Evolutionary conservation across 23 tunicate species (phyloP), one percentile per base, ranked within the genome.

Genomic region (Aplidium turbinatum): DNA sequence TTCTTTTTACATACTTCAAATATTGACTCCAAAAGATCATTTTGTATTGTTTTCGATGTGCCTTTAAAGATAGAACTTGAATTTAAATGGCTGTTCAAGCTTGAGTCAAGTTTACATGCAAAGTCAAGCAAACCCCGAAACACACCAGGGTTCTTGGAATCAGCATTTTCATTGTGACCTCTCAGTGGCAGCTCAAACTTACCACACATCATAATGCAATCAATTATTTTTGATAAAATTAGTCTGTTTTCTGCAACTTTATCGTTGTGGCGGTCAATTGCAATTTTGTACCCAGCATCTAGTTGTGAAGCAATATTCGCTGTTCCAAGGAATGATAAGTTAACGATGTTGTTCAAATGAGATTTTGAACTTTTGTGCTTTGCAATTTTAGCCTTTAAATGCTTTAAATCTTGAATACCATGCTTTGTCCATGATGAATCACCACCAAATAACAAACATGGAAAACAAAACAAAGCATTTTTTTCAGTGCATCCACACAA

Each of bases 401-500:
- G 40, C 24, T 32, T 32, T 2, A 64, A 18, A 64, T 64, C 42
- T 35, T 32, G 33, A 33, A 64, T 21, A 22, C 71, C 71, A 30
- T 64, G 22, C 31, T 64, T 64, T 33, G 71, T 64, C 71, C 4
- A 64, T 22, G 71, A 2, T 64, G 25, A 21, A 19, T 34, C 47
- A 2, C 47, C 71, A 33, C 71, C 71, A 64, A 64, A 64, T 36
- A 64, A 28, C 31, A 64, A 31, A 29, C 71, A 64, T 31, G 46
- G 71, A 64, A 64, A 64, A 6, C 71, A 64, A 32, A 64, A 64
- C n/a, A n/a, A n/a, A n/a, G n/a, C n/a, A n/a, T n/a, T n/a, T n/a
- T n/a, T n/a, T n/a, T n/a, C n/a, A n/a, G n/a, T n/a, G n/a, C n/a
- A n/a, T n/a, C n/a, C n/a, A n/a, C n/a, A n/a, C n/a, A n/a, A n/a